These are phyloP conservation scores for Oscheius sp. DNA, from an alignment of 2,888 invertebrate genomes.

Conservation along the genomic window DNA sequence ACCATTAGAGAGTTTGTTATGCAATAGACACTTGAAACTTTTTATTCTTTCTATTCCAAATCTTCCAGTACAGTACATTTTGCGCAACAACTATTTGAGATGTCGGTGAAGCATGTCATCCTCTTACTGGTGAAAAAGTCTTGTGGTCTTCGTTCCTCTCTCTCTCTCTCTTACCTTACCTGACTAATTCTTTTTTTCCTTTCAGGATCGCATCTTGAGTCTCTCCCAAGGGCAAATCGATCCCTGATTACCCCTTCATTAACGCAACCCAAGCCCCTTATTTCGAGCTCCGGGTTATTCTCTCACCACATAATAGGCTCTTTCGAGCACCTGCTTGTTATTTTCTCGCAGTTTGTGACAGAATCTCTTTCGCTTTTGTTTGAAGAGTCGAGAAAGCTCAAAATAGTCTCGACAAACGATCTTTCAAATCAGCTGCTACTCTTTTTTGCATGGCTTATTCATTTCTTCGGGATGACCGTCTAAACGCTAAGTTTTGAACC, in stretches of 20 bases:
- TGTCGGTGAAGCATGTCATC: not conserved
- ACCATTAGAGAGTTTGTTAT: not conserved
- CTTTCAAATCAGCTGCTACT: no score
- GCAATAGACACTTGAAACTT: not conserved
- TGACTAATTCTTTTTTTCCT: no score
- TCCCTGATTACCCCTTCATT: slow-evolving; percentile 27
- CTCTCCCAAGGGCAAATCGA: slow-evolving; percentile 2
- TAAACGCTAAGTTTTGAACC: no score
- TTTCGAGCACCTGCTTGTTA: not conserved
- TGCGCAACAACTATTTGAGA: not conserved
- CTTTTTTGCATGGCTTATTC: no score
- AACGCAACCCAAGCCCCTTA: slow-evolving; percentile 7
- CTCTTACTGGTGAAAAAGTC: not conserved
- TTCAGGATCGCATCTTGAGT: not conserved
- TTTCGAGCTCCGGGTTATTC: not conserved
- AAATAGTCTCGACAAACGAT: no score
- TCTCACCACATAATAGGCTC: not conserved
- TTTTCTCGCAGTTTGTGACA: not conserved
- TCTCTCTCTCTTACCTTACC: no score
- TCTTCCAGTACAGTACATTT: not conserved
- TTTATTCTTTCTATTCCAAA: not conserved
- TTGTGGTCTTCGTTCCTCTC: not conserved
- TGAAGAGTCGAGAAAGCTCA: no score
- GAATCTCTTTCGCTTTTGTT: slow-evolving; percentile 1
- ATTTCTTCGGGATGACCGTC: no score